A percentile compares a stretch with the other conserved stretches of the same genome.
These are phyloP conservation scores for Eupleurogrammus muticus DNA, from an alignment of 2,797 vertebrate genomes.

Conservation along the genomic window DNA sequence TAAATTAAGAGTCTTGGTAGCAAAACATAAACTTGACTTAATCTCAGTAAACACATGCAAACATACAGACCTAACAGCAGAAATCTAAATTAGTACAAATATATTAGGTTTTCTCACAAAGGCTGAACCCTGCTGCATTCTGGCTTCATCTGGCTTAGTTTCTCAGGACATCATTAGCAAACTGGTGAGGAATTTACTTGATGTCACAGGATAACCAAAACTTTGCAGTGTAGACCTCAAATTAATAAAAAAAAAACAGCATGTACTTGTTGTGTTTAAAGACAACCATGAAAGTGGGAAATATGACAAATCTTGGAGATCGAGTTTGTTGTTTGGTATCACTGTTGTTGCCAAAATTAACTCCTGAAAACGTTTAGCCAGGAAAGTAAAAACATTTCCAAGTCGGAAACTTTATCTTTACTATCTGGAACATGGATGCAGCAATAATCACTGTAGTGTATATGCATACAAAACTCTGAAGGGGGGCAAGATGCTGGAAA, in stretches of 20 bases:
- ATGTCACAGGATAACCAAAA: background rate
- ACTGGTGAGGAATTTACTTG: background rate
- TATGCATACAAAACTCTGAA: background rate
- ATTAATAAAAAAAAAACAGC: background rate
- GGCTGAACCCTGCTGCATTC: background rate
- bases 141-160: conserved; percentile 19
- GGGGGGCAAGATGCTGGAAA: conserved; percentile 25
- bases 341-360: conserved; percentile 5
- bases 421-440: background rate
- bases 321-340: conserved; percentile 4
- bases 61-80: background rate
- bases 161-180: background rate
- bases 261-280: background rate
- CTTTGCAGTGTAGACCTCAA: background rate
- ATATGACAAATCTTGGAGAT: background rate
- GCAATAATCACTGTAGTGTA: background rate
- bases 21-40: background rate
- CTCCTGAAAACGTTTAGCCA: conserved; percentile 1
- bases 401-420: background rate
- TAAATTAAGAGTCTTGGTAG: conserved; percentile 6
- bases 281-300: background rate
- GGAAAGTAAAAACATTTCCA: background rate
- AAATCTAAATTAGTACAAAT: background rate
- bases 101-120: background rate
- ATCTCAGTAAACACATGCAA: background rate